A percentile compares a stretch with the other conserved stretches of the same genome.
phyloP scores from a whole-genome alignment of 2,113 vertebrate species.

The Sprattus sprattus region DNA sequence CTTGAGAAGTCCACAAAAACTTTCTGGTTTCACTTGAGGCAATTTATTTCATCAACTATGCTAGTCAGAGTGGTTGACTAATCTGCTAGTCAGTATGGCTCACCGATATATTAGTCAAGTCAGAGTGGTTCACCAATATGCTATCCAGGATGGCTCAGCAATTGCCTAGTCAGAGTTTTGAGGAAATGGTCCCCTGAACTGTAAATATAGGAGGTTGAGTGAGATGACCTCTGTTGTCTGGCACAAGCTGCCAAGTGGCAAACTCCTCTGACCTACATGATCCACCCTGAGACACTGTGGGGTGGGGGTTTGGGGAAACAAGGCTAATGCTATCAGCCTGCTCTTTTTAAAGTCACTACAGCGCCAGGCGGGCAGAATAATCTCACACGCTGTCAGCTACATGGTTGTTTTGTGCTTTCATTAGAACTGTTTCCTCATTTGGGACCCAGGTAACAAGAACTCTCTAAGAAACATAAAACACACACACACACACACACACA shows the following conservation, averaged over 20 bases:
- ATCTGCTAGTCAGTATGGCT: not conserved
- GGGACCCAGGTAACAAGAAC: not conserved
- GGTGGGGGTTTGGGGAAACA: not conserved
- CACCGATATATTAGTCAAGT: not conserved
- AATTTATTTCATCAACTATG: not conserved
- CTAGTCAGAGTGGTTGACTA: not conserved
- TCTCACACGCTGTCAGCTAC: too few relatives aligned
- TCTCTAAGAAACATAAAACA: not conserved
- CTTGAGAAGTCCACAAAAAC: too few relatives aligned
- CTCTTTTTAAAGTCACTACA: not conserved
- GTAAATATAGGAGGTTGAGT: not conserved
- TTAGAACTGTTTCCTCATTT: not conserved
- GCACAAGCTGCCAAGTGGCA: not conserved
- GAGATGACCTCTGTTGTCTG: not conserved
- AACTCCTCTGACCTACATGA: not conserved
- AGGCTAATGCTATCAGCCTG: not conserved
- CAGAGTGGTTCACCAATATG: not conserved
- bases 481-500: slow-evolving; percentile 7
- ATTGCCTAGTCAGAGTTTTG: not conserved
- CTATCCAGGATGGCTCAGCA: not conserved
- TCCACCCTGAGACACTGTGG: not conserved
- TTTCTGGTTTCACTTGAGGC: not conserved
- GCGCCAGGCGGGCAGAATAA: not conserved
- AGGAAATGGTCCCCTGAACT: not conserved
- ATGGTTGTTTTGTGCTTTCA: not conserved